Percentiles rank a stretch among this genome's conserved stretches.
These are phyloP conservation scores for Agrotis clavis DNA, from an alignment of 2,888 invertebrate species.

Conservation along the genomic window DNA sequence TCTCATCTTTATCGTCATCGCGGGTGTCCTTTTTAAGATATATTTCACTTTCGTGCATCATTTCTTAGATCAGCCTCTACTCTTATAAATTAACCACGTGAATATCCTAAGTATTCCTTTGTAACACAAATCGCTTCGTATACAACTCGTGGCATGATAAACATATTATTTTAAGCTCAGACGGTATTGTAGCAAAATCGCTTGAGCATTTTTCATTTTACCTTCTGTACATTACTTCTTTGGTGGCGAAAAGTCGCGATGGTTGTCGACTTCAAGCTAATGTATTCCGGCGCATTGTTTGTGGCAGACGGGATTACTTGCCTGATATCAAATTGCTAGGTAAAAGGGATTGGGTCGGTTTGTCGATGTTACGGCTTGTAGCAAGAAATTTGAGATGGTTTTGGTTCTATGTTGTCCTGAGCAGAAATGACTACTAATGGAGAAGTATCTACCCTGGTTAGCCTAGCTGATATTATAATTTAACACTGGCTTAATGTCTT, in stretches of 20 bases:
- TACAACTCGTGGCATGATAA: background rate
- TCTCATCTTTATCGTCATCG: no score
- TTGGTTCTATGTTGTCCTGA: background rate
- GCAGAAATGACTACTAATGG: no score
- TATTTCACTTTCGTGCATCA: no score
- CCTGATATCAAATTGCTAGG: conserved; percentile 75
- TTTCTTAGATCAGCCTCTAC: no score
- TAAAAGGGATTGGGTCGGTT: conserved; percentile 70
- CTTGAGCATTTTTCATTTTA: no score
- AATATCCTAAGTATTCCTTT: no score
- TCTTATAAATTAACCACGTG: no score
- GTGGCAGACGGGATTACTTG: conserved; percentile 82
- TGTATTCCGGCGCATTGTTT: conserved; percentile 87
- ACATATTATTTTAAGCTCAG: no score
- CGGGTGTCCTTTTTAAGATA: no score
- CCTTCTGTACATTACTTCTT: conserved; percentile 9
- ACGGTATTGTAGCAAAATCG: no score
- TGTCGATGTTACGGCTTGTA: conserved; percentile 58
- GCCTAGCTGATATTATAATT: background rate
- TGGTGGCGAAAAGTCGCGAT: conserved; percentile 63
- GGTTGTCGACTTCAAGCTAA: conserved; percentile 83
- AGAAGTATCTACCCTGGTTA: rapidly evolving
- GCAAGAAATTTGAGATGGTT: conserved; percentile 17
- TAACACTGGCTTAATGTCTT: background rate
- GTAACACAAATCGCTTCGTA: no score